A percentile compares a stretch with the other conserved stretches of the same genome.
Conservation (phyloP, 2,113 vertebrate genomes). For the Callaeas wilsoni region DNA sequence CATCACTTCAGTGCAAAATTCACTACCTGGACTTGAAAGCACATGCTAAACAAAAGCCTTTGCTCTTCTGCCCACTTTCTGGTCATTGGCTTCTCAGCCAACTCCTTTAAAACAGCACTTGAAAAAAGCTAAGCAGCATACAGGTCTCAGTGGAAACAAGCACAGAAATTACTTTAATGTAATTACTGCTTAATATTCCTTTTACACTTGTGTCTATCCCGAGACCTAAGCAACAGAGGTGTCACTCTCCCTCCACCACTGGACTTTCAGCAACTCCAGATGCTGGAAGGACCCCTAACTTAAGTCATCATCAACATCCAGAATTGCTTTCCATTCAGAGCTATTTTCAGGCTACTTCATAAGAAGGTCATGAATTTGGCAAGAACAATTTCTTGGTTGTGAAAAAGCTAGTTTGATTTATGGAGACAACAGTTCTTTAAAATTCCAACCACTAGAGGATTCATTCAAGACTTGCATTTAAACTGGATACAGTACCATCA, state of each 20-base stretch:
- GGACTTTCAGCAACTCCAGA: neutral
- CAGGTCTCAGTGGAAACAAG: neutral
- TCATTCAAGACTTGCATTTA: neutral
- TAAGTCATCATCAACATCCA: neutral
- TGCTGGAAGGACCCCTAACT: neutral
- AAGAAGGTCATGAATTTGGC: neutral
- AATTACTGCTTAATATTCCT: neutral
- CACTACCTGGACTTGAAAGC: neutral
- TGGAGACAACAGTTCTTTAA: neutral
- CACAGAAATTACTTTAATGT: neutral
- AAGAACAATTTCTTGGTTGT: neutral
- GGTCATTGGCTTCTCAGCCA: neutral
- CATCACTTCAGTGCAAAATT: neutral
- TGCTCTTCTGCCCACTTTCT: neutral
- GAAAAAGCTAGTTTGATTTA: neutral
- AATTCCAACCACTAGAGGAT: neutral
- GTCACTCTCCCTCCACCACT: neutral
- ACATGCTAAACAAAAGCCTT: neutral
- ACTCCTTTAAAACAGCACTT: neutral
- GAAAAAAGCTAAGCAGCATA: neutral
- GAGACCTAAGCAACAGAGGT: neutral
- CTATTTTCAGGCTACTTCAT: neutral
- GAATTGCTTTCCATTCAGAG: neutral
- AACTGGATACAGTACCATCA: neutral
- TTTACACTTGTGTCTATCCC: neutral